Base-by-base conservation (phyloP, 2,888 invertebrate genomes). In the Plusia festucae region DNA sequence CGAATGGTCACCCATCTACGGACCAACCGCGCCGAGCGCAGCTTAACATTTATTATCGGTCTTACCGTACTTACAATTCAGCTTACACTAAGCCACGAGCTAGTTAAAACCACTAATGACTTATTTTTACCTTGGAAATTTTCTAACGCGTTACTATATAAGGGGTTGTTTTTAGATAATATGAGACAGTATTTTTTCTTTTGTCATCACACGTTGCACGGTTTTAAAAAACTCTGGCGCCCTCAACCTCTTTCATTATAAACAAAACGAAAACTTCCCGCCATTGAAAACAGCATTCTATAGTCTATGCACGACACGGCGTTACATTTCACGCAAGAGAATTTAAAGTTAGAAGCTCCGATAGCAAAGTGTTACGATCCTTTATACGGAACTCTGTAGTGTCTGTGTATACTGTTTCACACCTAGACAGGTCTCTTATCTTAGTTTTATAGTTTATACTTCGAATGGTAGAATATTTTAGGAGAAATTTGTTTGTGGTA, bases 311-410 rank as follows among this genome's bases (percentile, higher is more conserved):
- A 22, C 24, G 30, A 53, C 13, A 57, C 61, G 61, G 56, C 70
- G 65, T 78, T 73, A 59, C 65, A 68, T 70, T 78, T 68, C 58
- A 68, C 70, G 54, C 70, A 30, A 34, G 70, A 51, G 63, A 68
- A 68, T 71, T 73, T 66, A 40, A 79, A 80, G 68, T 81, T 76
- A 55, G 66, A 60, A 70, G 40, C 40, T 49, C 60, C 68, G 82
- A 79, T 81, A 76, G 65, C 58, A 54, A 53, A 73, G 64, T 76
- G 65, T 65, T 64, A 58, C 69, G 49, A 68, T 81, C 79, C 70
- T 73, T 73, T 81, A 68, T 76, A 79, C 57, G 58, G 64, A 74
- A 79, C 70, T 81, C 76, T 64, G 53, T 18, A 16, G 74, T 3
- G 5, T n/a, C n/a, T n/a, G n/a, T 2, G 24, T 32, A 49, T 53